Base-by-base conservation (phyloP, 1,140 invertebrate species). In the Drosophila santomea region DNA sequence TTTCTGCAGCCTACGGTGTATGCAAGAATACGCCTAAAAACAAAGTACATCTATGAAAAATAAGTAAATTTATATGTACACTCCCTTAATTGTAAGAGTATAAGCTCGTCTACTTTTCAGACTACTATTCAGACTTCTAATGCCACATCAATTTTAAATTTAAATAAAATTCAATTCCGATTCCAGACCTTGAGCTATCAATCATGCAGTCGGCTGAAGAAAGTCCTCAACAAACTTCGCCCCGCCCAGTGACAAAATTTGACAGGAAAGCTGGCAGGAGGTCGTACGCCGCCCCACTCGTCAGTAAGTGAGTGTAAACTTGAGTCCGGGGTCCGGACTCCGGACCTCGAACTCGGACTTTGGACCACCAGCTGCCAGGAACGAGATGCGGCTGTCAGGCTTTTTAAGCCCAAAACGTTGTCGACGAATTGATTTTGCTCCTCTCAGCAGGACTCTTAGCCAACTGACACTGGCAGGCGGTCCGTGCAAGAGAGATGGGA, bases 401-500 rank as follows among this genome's bases (percentile, higher is more conserved):
- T 76, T 75, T 71, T 76, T 58, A 67, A 76, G 55, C 73, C 73
- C 54, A 75, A 74, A 75, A 64, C 72, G 45, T 75, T 74, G 72
- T 66, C 60, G 71, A 64, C 72, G 72, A 76, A 76, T 76, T 76
- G 73, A 76, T 76, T 76, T 76, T 54, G 48, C 68, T 61, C 73
- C 60, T 47, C 73, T 39, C 60, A 74, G 72, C 66, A 82, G 74
- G 82, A 89, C 83, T 69, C 59, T 68, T 25, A 50, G 75, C 71
- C 74, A 89, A 79, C 79, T 88, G 83, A 80, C 84, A 80, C 67
- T 89, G 80, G 76, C 83, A 88, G 83, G 80, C 63, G 79, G 84
- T 89, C 75, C 72, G 11, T 11, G 2, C 3, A 14, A 17, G 11
- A 23, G 55, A 23, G 51, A 35, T 63, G 55, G 2, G 4, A 12